Evolutionary conservation across 2,113 vertebrate species (phyloP).

Genomic region (Rana temporaria): DNA sequence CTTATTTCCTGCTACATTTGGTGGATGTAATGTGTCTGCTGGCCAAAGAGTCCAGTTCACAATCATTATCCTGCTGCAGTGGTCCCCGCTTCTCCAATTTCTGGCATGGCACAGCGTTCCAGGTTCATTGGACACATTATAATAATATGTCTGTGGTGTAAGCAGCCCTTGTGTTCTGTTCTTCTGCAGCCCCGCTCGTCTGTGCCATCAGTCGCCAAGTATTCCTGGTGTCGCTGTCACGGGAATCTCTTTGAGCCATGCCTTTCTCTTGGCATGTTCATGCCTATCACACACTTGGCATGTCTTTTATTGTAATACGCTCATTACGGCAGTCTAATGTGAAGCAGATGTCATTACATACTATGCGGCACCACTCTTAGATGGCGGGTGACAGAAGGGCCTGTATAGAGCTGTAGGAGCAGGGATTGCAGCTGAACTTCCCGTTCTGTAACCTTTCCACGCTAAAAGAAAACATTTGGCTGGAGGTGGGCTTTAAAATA

Average conservation of each 20-base stretch:
- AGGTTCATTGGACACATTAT: neutral
- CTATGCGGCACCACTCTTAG: constrained; percentile 1
- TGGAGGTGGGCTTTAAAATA: too few relatives aligned
- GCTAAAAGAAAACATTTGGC: too few relatives aligned
- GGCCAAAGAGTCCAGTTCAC: too few relatives aligned
- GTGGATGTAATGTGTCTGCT: too few relatives aligned
- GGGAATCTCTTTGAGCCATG: constrained; percentile 34
- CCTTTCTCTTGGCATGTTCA: constrained; percentile 28
- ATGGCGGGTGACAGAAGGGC: too few relatives aligned
- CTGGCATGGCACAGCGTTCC: too few relatives aligned
- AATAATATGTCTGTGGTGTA: constrained; percentile 4
- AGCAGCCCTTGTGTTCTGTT: constrained; percentile 5
- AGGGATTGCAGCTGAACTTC: too few relatives aligned
- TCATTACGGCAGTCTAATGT: constrained; percentile 15
- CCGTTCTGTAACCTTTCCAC: too few relatives aligned
- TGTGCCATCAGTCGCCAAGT: constrained; percentile 17
- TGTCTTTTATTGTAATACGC: constrained; percentile 15
- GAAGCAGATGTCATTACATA: constrained; percentile 26
- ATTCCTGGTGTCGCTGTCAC: constrained; percentile 32
- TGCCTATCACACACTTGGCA: constrained; percentile 44
- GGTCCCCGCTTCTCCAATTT: too few relatives aligned
- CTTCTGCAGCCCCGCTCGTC: constrained; percentile 12
- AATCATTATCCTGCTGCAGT: too few relatives aligned
- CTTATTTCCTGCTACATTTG: too few relatives aligned
- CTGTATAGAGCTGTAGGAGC: too few relatives aligned